Evolutionary conservation across 2,797 vertebrate genomes (phyloP), one percentile per base, ranked within the genome.

Genomic region (Hydrocynus forskahlii): DNA sequence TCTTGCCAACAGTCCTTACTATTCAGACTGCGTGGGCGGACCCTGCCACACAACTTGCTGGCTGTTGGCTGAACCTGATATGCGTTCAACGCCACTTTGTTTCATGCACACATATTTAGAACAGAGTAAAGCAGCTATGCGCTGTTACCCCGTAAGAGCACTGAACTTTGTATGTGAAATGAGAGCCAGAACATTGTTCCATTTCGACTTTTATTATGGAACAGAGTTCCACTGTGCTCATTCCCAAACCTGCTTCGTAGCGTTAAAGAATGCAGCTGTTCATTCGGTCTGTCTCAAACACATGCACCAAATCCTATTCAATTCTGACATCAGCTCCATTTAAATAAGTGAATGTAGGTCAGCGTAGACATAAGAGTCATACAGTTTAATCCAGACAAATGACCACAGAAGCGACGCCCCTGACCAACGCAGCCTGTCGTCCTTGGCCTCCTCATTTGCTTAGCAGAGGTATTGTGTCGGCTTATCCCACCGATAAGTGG

Each of bases 291-390:
- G 13, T 52, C 45, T 70, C 45, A n/a, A 45, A 29, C 80, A 64
- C 80, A 7, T 50, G 17, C 54, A 40, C 14, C 1, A 21, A 75
- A 38, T 71, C 74, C 0, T 21, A 29, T 71, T 71, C 71, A 70
- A 70, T 29, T 63, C 80, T 76, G 62, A 71, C 79, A 67, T 29
- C 2, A 50, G 38, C 21, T 13, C 79, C 38, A 40, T 81, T 59
- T 21, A 50, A 81, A 60, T 75, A 5, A 75, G 45, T 48, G 54
- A 75, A 81, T 69, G 79, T 68, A 52, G 72, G 25, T 57, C 72
- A 80, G 7, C 7, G 5, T 43, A 23, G 40, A 60, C 7, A 54
- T 19, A 54, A 55, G 25, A 71, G 50, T 16, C 12, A 23, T 52
- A 9, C 25, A 71, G 68, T 71, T 17, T 71, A 71, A 71, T 71